Percentiles rank a stretch among this genome's conserved stretches.
These are phyloP conservation scores for Marasmarcha lunaedactyla DNA, from an alignment of 2,888 invertebrate genomes.

Conservation along the genomic window DNA sequence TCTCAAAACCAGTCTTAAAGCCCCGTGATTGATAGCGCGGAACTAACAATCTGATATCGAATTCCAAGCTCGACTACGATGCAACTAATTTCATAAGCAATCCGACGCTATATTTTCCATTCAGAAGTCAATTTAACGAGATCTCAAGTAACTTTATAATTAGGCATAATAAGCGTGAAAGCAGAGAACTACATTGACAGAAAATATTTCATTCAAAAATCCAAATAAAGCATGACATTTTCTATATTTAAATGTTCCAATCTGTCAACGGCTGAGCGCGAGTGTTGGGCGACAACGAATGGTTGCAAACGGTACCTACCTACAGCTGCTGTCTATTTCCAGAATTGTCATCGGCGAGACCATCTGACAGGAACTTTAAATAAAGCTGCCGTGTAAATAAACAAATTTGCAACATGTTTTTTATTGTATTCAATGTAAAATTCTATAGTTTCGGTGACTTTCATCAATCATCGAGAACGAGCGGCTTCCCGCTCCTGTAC, in stretches of 20 bases:
- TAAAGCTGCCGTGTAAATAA: no score
- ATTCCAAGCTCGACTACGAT: conserved; percentile 2
- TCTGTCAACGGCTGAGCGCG: conserved; percentile 66
- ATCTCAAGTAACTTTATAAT: neutral
- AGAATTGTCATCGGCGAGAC: conserved; percentile 50
- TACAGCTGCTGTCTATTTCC: conserved; percentile 63
- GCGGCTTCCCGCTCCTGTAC: conserved; percentile 40
- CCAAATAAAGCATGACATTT: conserved; percentile 52
- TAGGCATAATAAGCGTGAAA: neutral
- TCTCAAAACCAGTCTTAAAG: neutral
- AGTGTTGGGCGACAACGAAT: conserved; percentile 61
- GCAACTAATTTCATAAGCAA: neutral
- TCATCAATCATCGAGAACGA: conserved; percentile 11
- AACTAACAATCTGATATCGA: neutral
- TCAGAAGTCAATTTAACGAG: conserved; percentile 4
- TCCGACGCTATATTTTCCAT: neutral
- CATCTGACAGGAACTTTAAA: conserved; percentile 46
- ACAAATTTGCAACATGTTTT: no score
- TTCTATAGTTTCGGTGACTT: no score
- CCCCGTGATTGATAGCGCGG: neutral
- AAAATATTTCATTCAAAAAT: conserved; percentile 53
- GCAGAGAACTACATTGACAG: conserved; percentile 29
- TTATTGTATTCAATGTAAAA: no score
- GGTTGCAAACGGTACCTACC: conserved; percentile 62
- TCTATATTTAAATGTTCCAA: conserved; percentile 64